Base-by-base conservation (phyloP, 1,140 invertebrate species). In the Xylocopa sonorina region DNA sequence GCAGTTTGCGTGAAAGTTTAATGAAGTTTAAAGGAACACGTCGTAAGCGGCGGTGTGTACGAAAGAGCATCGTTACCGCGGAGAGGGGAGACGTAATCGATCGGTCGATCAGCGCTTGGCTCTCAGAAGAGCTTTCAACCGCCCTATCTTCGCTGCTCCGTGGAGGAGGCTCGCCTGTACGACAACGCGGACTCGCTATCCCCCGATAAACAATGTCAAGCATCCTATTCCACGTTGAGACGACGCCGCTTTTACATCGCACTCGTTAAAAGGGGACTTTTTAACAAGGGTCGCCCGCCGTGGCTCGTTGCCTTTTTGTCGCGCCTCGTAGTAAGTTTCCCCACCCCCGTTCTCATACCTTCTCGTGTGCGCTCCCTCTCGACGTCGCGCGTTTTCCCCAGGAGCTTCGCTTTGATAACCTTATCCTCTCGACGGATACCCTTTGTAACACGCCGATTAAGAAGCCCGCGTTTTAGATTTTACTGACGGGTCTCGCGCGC, bases 201-300 rank as follows among this genome's bases (percentile, higher is more conserved):
- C 58, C 53, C 50, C 72, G 81, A 83, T 85, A 85, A 85, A 86
- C 84, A 85, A 86, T 85, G 80, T 85, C 80, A 80, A 77, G 77
- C 83, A 77, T 85, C 72, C 63, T 75, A 58, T 73, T 76, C 51
- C 57, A 75, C 66, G 67, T 77, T 32, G 83, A 78, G 55, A 69
- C 60, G 55, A 69, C 60, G 62, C 46, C 16, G 71, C 63, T 74
- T 74, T 85, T 77, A 77, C 76, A 80, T 67, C 46, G 77, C 72
- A 72, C 74, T 86, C 77, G 83, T 86, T 85, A 85, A 86, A 62
- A 76, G 63, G n/a, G 32, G 68, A 74, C 43, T 77, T 83, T 83
- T 83, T 78, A 78, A 73, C 68, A 82, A 82, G 77, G n/a, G 55
- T 57, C 46, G 57, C 60, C 68, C 29, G 29, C 60, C 43, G 57